Evolutionary conservation across 1,140 invertebrate genomes (phyloP), one percentile per base, ranked within the genome.

Genomic region (Copidosoma floridanum): DNA sequence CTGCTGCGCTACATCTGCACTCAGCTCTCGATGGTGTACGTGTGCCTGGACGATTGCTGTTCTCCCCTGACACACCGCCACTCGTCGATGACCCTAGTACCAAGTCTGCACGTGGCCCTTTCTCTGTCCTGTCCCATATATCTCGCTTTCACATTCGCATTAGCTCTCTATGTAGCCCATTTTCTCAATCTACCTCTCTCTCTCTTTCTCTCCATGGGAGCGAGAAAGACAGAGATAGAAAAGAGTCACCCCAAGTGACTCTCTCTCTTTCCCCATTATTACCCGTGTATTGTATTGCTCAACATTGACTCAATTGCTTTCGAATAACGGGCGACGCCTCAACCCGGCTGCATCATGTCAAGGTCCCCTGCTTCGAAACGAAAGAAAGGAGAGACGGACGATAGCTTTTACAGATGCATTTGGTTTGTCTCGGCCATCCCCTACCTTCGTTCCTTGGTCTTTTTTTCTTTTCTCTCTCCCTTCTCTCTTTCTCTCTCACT

Each of bases 251-350:
- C 78, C 73, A 71, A 63, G 73, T 3, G 11, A 21, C 7, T 18
- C 50, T 35, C 68, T 76, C n/a, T n/a, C n/a, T n/a, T n/a, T n/a
- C n/a, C n/a, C 78, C 73, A 80, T 80, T 80, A 80, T 80, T 80
- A 77, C 76, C 68, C 77, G 64, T 79, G 77, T 79, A 80, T 80
- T 80, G 76, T 80, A 74, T 74, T 75, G 77, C 76, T 78, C 71
- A 79, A 79, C 76, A 77, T 76, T 75, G 76, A 74, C 77, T 80
- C 78, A 75, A 79, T 80, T 80, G 78, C 78, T 80, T 80, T 79
- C 75, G 74, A 79, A 79, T 80, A 80, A 79, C 75, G 71, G 52
- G 26, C 57, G 57, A 44, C 57, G 57, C 57, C 27, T 58, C 40
- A 21, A 40, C 47, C 46, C 55, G 24, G 20, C 47, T 57, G 8